Percentiles rank a stretch among this genome's conserved stretches.
Conservation (phyloP, 1,140 invertebrate species). For the Eubasilissa regina region DNA sequence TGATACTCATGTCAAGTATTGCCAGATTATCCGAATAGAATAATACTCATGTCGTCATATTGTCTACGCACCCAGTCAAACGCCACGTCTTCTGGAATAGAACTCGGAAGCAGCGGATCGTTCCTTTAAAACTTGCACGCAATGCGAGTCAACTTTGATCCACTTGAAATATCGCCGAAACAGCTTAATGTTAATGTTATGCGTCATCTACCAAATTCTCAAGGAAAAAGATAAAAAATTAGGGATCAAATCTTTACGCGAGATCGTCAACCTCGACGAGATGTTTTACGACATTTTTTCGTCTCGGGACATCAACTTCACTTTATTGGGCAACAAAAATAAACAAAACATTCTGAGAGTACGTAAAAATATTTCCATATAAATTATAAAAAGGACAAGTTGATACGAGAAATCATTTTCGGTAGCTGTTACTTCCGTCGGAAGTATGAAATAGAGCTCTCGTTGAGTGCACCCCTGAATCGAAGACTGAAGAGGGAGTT, state of each 20-base stretch:
- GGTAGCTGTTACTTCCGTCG: not conserved
- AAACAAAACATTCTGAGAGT: conserved; percentile 5
- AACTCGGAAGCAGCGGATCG: too few relatives aligned
- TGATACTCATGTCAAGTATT: too few relatives aligned
- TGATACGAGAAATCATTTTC: not conserved
- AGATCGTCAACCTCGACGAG: not conserved
- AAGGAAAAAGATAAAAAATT: not conserved
- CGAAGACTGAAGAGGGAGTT: not conserved
- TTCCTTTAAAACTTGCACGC: too few relatives aligned
- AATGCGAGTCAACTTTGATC: too few relatives aligned
- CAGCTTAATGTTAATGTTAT: too few relatives aligned
- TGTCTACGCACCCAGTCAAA: too few relatives aligned
- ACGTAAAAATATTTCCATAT: not conserved
- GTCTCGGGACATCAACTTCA: not conserved
- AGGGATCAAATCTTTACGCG: not conserved
- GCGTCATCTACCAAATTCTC: not conserved
- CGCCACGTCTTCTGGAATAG: too few relatives aligned
- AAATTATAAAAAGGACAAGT: not conserved
- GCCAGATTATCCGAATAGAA: too few relatives aligned
- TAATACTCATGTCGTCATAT: too few relatives aligned
- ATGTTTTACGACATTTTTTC: not conserved
- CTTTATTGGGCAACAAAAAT: conserved; percentile 6
- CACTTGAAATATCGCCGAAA: too few relatives aligned
- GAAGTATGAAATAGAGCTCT: not conserved
- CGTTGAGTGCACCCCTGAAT: not conserved